These are phyloP conservation scores for Microctenopoma steveboyesi DNA, from an alignment of 2,797 vertebrate species.

Conservation along the genomic window DNA sequence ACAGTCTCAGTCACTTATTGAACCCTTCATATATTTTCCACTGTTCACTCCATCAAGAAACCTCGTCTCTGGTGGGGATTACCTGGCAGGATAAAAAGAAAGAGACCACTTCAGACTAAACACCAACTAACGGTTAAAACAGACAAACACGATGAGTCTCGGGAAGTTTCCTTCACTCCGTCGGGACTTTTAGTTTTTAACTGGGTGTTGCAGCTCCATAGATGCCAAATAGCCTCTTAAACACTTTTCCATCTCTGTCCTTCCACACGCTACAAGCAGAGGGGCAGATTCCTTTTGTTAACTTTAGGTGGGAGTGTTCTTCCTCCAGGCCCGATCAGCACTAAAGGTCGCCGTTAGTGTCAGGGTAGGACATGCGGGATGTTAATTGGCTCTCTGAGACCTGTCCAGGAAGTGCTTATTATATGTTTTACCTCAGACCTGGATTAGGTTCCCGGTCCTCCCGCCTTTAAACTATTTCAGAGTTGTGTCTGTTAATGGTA, in stretches of 20 bases:
- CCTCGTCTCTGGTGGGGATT: background rate
- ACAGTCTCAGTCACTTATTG: background rate
- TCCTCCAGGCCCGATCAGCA: too few species aligned
- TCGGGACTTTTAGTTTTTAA: constrained; percentile 7
- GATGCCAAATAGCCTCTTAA: constrained; percentile 15
- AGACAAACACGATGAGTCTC: background rate
- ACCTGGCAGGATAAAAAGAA: background rate
- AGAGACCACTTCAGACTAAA: background rate
- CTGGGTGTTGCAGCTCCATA: constrained; percentile 2
- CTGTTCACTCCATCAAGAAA: background rate
- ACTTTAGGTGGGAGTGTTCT: constrained; percentile 36
- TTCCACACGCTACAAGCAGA: constrained; percentile 18
- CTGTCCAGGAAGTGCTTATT: too few species aligned
- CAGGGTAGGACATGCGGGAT: too few species aligned
- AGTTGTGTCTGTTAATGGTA: too few species aligned
- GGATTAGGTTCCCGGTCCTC: too few species aligned
- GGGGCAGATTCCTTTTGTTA: constrained; percentile 30
- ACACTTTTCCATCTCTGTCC: constrained; percentile 19
- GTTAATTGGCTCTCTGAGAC: too few species aligned
- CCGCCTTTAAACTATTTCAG: too few species aligned
- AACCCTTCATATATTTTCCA: background rate
- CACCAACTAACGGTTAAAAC: background rate
- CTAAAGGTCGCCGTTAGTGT: too few species aligned
- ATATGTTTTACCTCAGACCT: too few species aligned
- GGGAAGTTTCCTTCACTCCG: constrained; percentile 15